Evolutionary conservation across 2,113 vertebrate genomes (phyloP).

Genomic region (Colinus virginianus): DNA sequence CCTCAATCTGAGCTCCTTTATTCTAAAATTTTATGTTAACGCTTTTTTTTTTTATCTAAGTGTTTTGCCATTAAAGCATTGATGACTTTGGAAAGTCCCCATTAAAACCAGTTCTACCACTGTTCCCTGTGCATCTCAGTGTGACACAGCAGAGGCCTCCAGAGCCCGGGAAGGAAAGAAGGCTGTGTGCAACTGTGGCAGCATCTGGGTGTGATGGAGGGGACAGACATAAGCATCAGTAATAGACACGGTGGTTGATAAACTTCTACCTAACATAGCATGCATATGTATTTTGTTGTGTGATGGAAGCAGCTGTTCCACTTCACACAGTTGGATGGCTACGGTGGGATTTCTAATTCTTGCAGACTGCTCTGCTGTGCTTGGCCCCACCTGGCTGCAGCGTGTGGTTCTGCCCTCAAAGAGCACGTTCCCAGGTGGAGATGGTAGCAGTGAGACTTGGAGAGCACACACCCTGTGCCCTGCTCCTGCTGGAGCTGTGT

Average conservation of each 20-base stretch:
- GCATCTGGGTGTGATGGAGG: not conserved
- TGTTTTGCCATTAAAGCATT: not conserved
- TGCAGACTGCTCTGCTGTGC: not conserved
- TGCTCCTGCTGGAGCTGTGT: not conserved
- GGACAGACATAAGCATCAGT: not conserved
- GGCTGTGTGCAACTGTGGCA: not conserved
- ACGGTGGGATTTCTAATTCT: not conserved
- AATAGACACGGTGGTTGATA: rapidly evolving
- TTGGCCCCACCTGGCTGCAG: not conserved
- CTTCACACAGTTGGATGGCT: not conserved
- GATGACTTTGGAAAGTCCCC: not conserved
- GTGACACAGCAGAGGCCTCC: not conserved
- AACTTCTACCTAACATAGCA: no score
- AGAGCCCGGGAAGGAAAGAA: not conserved
- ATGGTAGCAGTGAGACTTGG: constrained; percentile 4
- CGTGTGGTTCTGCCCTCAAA: not conserved
- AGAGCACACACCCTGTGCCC: constrained; percentile 7
- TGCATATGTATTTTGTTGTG: not conserved
- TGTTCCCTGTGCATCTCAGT: not conserved
- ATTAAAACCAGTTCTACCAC: not conserved
- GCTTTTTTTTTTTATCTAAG: not conserved
- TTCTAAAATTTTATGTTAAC: not conserved
- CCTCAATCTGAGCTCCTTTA: not conserved
- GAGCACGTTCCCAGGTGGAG: no score
- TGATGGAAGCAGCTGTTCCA: not conserved